phyloP scores from a whole-genome alignment of 2,888 invertebrate species.

The Nowickia ferox region DNA sequence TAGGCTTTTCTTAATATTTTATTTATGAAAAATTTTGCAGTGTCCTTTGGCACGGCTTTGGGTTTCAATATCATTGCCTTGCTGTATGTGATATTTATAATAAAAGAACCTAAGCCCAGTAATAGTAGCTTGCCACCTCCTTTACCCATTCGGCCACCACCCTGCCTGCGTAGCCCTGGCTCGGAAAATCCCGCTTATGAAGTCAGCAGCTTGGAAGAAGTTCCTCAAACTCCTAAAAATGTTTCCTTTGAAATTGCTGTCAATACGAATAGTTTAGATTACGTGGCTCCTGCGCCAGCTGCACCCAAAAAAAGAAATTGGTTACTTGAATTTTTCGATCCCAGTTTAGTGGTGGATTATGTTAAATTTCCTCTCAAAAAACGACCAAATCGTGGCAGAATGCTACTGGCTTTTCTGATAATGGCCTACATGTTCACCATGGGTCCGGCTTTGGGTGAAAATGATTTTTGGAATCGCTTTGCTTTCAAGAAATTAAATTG shows the following conservation, averaged over 20 bases:
- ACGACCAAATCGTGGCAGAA: constrained; percentile 79
- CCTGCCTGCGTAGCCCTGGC: constrained; percentile 66
- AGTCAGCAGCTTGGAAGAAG: constrained; percentile 75
- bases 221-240: constrained; percentile 74
- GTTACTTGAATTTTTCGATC: constrained; percentile 81
- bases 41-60: constrained; percentile 80
- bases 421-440: constrained; percentile 80
- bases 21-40: constrained; percentile 75
- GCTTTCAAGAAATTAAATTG: constrained; percentile 80
- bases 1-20: not conserved
- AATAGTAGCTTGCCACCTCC: constrained; percentile 72
- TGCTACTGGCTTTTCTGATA: constrained; percentile 78
- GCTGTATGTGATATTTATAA: constrained; percentile 80
- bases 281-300: constrained; percentile 10
- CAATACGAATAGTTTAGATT: constrained; percentile 66
- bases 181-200: constrained; percentile 79
- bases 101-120: constrained; percentile 78
- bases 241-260: constrained; percentile 78
- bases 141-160: constrained; percentile 69
- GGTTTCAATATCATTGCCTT: constrained; percentile 80
- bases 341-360: constrained; percentile 80
- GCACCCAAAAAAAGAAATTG: constrained; percentile 72
- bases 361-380: constrained; percentile 79
- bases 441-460: constrained; percentile 81
- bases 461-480: constrained; percentile 81